These are phyloP conservation scores for Micrastur ruficollis DNA, from an alignment of 2,797 vertebrate genomes.

Conservation along the genomic window DNA sequence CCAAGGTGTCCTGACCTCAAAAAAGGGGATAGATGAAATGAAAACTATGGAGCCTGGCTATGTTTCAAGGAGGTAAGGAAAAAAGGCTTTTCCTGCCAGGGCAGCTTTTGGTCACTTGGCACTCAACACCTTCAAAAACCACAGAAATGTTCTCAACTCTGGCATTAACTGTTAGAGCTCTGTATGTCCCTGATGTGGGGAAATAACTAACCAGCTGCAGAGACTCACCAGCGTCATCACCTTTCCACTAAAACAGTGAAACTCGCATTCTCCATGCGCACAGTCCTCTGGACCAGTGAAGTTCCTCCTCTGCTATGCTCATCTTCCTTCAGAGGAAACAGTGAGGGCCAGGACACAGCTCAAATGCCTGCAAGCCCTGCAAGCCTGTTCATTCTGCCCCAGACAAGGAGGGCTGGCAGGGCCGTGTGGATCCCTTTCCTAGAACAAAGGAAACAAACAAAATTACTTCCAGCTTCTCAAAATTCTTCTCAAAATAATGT, in stretches of 20 bases:
- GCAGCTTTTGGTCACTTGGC: background rate
- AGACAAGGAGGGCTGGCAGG: background rate
- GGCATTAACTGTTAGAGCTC: background rate
- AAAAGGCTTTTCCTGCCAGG: background rate
- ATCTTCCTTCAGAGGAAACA: background rate
- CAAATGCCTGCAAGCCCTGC: background rate
- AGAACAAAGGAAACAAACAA: background rate
- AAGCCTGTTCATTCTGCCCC: background rate
- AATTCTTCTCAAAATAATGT: background rate
- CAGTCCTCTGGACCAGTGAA: background rate
- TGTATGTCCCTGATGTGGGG: background rate
- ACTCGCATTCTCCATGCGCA: fast-evolving
- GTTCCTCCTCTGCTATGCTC: background rate
- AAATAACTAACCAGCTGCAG: background rate
- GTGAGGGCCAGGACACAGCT: background rate
- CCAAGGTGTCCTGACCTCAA: background rate
- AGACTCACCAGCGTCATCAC: background rate
- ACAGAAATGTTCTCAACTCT: background rate
- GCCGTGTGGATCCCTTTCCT: background rate
- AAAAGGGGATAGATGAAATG: background rate
- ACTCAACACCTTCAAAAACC: background rate
- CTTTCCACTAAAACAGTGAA: background rate
- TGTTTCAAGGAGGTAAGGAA: background rate
- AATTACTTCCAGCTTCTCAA: background rate
- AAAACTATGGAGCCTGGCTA: background rate